Conservation (phyloP, 2,888 invertebrate genomes). For the Craniophora ligustri region DNA sequence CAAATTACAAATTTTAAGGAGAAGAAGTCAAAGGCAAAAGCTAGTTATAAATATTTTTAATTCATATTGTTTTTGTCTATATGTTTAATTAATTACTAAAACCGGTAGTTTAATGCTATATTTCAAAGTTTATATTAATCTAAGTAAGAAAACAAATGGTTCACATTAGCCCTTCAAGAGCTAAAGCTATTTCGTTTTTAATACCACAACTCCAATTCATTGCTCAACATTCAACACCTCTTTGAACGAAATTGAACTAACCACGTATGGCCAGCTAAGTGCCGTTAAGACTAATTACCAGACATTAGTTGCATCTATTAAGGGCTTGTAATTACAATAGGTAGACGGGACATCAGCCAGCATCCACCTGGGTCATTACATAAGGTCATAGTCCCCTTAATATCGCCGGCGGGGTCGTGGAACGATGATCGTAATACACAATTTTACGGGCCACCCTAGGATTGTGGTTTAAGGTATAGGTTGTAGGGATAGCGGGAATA, state of each 20-base stretch:
- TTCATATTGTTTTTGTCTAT: too few relatives aligned
- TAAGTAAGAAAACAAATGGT: too few relatives aligned
- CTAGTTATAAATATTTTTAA: too few relatives aligned
- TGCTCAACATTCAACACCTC: slow-evolving; percentile 13
- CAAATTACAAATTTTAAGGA: too few relatives aligned
- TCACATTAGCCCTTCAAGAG: too few relatives aligned
- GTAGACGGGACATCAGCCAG: slow-evolving; percentile 49
- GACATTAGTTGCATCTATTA: slow-evolving; percentile 37
- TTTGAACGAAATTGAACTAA: slow-evolving; percentile 27
- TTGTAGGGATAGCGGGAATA: slow-evolving; percentile 26
- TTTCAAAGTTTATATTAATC: too few relatives aligned
- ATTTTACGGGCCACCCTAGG: slow-evolving; percentile 81
- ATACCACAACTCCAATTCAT: slow-evolving; percentile 1
- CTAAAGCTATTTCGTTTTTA: background rate
- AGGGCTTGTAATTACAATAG: slow-evolving; percentile 43
- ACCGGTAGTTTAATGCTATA: too few relatives aligned
- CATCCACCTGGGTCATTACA: slow-evolving; percentile 63
- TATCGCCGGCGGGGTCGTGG: slow-evolving; percentile 72
- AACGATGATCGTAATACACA: slow-evolving; percentile 83
- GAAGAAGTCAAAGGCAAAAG: too few relatives aligned
- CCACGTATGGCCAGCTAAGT: slow-evolving; percentile 31
- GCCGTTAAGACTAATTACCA: slow-evolving; percentile 40
- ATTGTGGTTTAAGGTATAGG: slow-evolving; percentile 50
- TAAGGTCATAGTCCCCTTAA: slow-evolving; percentile 80
- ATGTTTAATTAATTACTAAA: too few relatives aligned